A percentile compares a stretch with the other conserved stretches of the same genome.
Evolutionary conservation across 2,797 vertebrate species (phyloP).

Genomic region (Phrynocephalus forsythii): DNA sequence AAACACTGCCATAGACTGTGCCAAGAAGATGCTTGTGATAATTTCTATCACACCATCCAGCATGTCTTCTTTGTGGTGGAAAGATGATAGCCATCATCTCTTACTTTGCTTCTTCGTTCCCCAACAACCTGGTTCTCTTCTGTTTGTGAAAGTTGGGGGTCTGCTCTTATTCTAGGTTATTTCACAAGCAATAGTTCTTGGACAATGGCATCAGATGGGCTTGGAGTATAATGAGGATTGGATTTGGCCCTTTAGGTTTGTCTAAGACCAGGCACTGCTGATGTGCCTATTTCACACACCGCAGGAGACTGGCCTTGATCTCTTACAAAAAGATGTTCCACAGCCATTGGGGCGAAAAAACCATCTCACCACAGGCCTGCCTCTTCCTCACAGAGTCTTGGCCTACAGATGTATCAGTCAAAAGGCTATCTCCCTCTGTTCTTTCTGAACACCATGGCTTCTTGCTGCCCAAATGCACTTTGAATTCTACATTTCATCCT

Average conservation of each 20-base stretch:
- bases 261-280: neutral
- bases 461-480: neutral
- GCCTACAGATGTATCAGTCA: constrained; percentile 6
- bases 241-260: neutral
- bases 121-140: neutral
- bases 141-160: neutral
- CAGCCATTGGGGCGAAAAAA: neutral
- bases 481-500: neutral
- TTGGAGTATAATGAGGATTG: neutral
- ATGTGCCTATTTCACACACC: neutral
- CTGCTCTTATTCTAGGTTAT: neutral
- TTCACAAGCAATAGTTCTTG: neutral
- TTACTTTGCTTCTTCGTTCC: neutral
- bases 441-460: neutral
- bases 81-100: neutral
- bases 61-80: neutral
- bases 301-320: constrained; percentile 29
- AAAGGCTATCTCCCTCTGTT: constrained; percentile 28
- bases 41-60: neutral
- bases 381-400: neutral
- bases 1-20: too few species aligned
- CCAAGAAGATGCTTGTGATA: neutral
- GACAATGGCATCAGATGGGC: neutral
- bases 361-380: neutral
- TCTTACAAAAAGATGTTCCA: constrained; percentile 13